Evolutionary conservation across 2,113 vertebrate species (phyloP).

Genomic region (Hippocampus guttulatus): DNA sequence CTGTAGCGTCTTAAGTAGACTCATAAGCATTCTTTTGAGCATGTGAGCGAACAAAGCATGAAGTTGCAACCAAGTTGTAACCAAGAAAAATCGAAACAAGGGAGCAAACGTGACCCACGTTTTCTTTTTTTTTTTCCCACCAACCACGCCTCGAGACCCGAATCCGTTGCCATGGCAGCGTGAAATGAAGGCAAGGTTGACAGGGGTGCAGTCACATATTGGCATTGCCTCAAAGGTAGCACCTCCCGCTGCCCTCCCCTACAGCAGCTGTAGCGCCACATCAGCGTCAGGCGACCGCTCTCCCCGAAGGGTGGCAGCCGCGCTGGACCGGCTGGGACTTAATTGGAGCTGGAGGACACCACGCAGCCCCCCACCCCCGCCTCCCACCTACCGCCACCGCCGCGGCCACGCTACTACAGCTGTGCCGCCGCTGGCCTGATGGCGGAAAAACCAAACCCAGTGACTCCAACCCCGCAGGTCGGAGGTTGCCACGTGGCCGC

Average conservation of each 20-base stretch:
- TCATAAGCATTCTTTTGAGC: no score
- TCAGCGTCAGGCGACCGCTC: constrained; percentile 64
- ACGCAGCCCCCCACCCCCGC: background rate
- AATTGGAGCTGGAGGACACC: constrained; percentile 63
- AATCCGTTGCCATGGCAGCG: constrained; percentile 43
- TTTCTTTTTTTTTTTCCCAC: constrained; percentile 10
- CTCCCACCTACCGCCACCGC: constrained; percentile 13
- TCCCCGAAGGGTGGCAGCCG: constrained; percentile 44
- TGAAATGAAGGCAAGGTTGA: constrained; percentile 62
- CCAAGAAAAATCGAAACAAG: constrained; percentile 9
- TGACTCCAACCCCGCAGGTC: constrained; percentile 48
- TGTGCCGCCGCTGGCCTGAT: constrained; percentile 53
- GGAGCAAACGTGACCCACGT: constrained; percentile 42
- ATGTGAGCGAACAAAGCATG: background rate
- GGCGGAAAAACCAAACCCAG: constrained; percentile 53
- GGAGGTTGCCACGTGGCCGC: constrained; percentile 50
- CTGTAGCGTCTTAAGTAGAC: no score
- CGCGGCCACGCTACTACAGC: constrained; percentile 45
- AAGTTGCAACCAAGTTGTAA: no score
- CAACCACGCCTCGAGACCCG: constrained; percentile 23
- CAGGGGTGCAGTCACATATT: constrained; percentile 62
- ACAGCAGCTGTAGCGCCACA: constrained; percentile 71
- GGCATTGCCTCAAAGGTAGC: constrained; percentile 70
- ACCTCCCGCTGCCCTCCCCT: constrained; percentile 66
- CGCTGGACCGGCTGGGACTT: constrained; percentile 45